Evolutionary conservation across 2,113 vertebrate genomes (phyloP), one percentile per base, ranked within the genome.

Genomic region (Alligator sinensis): DNA sequence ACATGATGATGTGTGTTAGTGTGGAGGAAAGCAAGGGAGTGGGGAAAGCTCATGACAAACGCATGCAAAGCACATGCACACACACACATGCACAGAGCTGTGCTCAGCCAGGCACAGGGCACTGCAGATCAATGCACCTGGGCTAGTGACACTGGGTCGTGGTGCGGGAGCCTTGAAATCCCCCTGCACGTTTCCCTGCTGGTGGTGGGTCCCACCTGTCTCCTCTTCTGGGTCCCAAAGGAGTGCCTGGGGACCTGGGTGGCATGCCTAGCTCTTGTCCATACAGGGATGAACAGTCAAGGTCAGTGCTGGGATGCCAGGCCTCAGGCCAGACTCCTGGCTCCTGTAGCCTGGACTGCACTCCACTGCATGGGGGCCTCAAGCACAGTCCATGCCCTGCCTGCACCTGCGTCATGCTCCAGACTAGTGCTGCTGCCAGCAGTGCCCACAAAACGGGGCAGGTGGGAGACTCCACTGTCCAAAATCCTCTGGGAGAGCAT

Each of bases 1-100:
- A 90, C 84, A 89, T 38, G 84, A 74, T 87, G 80, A 94, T 17
- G 77, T 61, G 61, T 82, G 63, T 97, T 96, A 97, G 91, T 94
- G 88, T 81, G 83, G 88, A 93, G 86, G 70, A 83, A 86, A 92
- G 77, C 63, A 89, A 82, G 38, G 64, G 21, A 28, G 82, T 15
- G 81, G 28, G 58, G 77, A 80, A 89, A 96, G 77, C 27, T 21
- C 54, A 74, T 22, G 63, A 64, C 58, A 86, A 87, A 34, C 87
- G 24, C 61, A 80, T 54, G 66, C 79, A 34, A 72, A 54, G 79
- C 79, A 58, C 84, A 70, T 17, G 54, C 38, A 89, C 79, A 66
- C 61, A 86, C 59, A 84, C 38, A 84, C 86, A 84, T 78, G 75
- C 80, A 16, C 77, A 74, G 87, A 68, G 83, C 81, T 92, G 83